These are phyloP conservation scores for Alosa sapidissima DNA, from an alignment of 2,797 vertebrate species.

Conservation along the genomic window DNA sequence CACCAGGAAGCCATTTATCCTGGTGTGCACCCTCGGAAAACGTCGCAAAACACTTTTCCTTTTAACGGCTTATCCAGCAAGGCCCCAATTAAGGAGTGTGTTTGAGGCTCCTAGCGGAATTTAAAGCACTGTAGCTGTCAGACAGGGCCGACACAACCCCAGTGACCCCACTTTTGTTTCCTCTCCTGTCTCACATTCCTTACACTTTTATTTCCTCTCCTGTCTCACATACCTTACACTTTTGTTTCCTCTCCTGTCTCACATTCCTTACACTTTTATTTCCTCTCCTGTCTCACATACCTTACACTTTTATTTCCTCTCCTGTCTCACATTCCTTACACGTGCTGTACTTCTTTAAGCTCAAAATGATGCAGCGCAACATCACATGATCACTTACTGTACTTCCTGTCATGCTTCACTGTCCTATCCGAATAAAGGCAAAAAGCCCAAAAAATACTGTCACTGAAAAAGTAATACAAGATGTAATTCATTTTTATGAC, in stretches of 20 bases:
- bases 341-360: no score
- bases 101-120: neutral
- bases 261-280: neutral
- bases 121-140: neutral
- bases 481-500: no score
- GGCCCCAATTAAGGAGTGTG: neutral
- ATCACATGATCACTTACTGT: no score
- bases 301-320: neutral
- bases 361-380: no score
- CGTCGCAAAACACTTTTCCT: slow-evolving; percentile 10
- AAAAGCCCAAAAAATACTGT: no score
- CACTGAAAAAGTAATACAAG: no score
- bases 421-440: no score
- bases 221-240: neutral
- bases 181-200: neutral
- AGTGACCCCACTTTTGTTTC: neutral
- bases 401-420: no score
- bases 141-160: neutral
- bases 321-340: neutral
- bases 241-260: neutral
- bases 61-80: slow-evolving; percentile 8
- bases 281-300: neutral
- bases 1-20: neutral
- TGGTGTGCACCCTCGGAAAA: neutral
- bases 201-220: neutral